Base-by-base conservation (phyloP, 2,797 vertebrate genomes). In the Arnoldichthys spilopterus region DNA sequence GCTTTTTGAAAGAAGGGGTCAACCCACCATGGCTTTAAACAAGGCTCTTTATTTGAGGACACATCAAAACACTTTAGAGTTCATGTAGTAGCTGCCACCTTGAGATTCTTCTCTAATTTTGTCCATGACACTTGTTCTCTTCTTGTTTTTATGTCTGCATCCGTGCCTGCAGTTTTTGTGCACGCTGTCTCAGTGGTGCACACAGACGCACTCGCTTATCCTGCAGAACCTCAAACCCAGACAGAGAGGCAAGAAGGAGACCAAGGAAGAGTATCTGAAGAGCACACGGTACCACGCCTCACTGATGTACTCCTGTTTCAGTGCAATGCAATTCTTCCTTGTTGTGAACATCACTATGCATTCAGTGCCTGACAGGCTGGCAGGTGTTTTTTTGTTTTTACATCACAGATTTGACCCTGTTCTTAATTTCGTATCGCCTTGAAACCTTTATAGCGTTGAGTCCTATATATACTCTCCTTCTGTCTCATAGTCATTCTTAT, bases 171-270 rank as follows among this genome's bases (percentile, higher is more conserved):
- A 99, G 98, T 98, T 99, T 89, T 92, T 99, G 89, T 91, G 94
- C 77, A 99, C 96, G 81, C 84, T 99, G 85, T 96, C 98, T 58
- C 97, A 98, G 89, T 99, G 98, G 98, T 99, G 98, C 91, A 98
- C 96, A 24, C 98, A 99, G 91, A 98, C 97, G 0, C 98, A 99
- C 87, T 99, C 97, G 0, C 96, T 99, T 88, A 99, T 98, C 53
- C 94, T 99, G 79, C 98, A 99, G 90, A 99, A 98, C 90, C 95
- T 99, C 82, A 99, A 99, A 89, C 98, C 98, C 0, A 93, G 98
- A 72, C 97, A 97, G 91, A 91, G 97, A 37, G 96, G 97, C 40
- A 99, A 98, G 93, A 99, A 98, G 85, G 98, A 99, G 85, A 97
- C 94, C 90, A 98, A 97, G 91, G 98, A 99, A 81, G 98, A 99